Evolutionary conservation across 2,797 vertebrate species (phyloP).

Genomic region (Tiaroga cobitis): DNA sequence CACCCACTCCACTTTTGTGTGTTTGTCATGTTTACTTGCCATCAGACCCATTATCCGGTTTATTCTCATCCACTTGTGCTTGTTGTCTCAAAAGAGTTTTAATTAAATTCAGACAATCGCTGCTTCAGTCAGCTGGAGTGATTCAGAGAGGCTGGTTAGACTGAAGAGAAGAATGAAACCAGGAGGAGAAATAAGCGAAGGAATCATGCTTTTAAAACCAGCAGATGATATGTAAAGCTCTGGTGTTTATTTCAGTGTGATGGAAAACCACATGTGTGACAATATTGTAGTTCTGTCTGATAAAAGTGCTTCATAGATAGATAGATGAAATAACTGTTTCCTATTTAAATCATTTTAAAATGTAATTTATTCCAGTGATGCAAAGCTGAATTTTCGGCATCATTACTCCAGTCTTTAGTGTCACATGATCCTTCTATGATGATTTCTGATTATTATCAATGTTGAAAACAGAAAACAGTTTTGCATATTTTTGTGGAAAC

Average conservation of each 20-base stretch:
- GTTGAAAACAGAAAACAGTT: background rate
- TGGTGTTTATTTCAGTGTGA: background rate
- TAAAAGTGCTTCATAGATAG: background rate
- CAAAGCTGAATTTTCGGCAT: background rate
- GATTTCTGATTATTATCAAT: background rate
- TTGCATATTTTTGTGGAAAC: background rate
- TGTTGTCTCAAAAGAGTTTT: conserved; percentile 56
- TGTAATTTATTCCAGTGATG: background rate
- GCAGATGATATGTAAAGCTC: background rate
- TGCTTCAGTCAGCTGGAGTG: conserved; percentile 33
- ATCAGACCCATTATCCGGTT: conserved; percentile 49
- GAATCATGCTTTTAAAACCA: background rate
- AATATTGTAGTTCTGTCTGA: background rate
- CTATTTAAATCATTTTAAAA: background rate
- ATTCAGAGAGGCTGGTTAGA: conserved; percentile 9
- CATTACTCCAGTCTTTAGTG: background rate
- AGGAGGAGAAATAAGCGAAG: background rate
- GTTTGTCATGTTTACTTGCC: conserved; percentile 43
- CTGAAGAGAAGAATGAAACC: background rate
- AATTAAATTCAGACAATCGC: conserved; percentile 51
- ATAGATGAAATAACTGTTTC: background rate
- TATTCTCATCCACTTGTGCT: conserved; percentile 45
- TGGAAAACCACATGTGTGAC: background rate
- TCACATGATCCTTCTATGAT: background rate
- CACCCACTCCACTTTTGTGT: conserved; percentile 28